Conservation (phyloP, 2,797 vertebrate genomes). For the Botia almorhae region DNA sequence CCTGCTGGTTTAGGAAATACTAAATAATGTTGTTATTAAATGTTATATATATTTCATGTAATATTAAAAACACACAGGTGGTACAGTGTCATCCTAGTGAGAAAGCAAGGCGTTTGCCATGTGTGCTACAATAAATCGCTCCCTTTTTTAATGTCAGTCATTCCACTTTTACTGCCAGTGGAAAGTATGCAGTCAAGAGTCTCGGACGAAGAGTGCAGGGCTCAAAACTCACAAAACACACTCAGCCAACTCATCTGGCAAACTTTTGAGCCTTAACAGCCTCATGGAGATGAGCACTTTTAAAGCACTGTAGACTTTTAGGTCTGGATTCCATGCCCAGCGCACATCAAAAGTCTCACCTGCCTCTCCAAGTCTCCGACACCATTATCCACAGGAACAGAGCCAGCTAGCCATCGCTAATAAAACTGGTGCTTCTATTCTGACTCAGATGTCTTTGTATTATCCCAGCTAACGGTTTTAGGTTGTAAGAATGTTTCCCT, state of each 20-base stretch:
- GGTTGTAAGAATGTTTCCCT: too few species aligned
- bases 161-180: slow-evolving; percentile 42
- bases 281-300: slow-evolving; percentile 42
- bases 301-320: slow-evolving; percentile 48
- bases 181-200: slow-evolving; percentile 35
- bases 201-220: slow-evolving; percentile 15
- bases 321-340: slow-evolving; percentile 1
- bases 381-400: slow-evolving; percentile 22
- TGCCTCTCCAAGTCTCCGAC: neutral
- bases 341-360: slow-evolving; percentile 25
- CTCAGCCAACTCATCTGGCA: slow-evolving; percentile 51
- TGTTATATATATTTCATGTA: too few species aligned
- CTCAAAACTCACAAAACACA: slow-evolving; percentile 34
- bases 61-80: too few species aligned
- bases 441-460: slow-evolving; percentile 3
- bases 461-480: neutral
- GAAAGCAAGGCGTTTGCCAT: slow-evolving; percentile 6
- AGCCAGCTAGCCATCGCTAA: slow-evolving; percentile 12
- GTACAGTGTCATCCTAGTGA: neutral
- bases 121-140: neutral
- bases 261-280: slow-evolving; percentile 46
- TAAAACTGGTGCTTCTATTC: slow-evolving; percentile 27
- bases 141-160: neutral
- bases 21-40: too few species aligned
- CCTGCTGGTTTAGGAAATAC: too few species aligned